A percentile compares a stretch with the other conserved stretches of the same genome.
These are phyloP conservation scores for Silurus glanis DNA, from an alignment of 2,113 vertebrate genomes.

Conservation along the genomic window DNA sequence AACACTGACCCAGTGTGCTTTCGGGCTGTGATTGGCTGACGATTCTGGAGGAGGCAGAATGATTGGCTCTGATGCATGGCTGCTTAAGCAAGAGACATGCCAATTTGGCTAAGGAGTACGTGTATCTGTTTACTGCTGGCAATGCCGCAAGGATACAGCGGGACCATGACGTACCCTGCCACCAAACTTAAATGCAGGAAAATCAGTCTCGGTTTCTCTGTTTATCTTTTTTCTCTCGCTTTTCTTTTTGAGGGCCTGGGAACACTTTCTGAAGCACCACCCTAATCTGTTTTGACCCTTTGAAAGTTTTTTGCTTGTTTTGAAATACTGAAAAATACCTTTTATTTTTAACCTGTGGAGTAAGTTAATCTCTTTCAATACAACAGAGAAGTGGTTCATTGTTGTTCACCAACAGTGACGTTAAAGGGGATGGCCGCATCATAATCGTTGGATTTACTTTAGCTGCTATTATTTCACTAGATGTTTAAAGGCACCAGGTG, in stretches of 20 bases:
- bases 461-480: constrained; percentile 25
- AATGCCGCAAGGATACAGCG: constrained; percentile 61
- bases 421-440: constrained; percentile 3
- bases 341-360: constrained; percentile 47
- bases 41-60: constrained; percentile 50
- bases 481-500: constrained; percentile 28
- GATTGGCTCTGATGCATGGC: constrained; percentile 41
- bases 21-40: constrained; percentile 60
- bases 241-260: constrained; percentile 32
- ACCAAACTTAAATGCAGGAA: constrained; percentile 53
- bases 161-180: constrained; percentile 57
- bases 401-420: constrained; percentile 33
- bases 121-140: constrained; percentile 68
- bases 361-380: constrained; percentile 41
- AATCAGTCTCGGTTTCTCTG: constrained; percentile 51
- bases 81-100: constrained; percentile 52
- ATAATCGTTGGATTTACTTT: constrained; percentile 41
- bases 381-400: constrained; percentile 36
- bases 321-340: constrained; percentile 37
- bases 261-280: constrained; percentile 40
- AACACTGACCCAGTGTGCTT: constrained; percentile 45
- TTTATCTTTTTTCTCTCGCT: constrained; percentile 30
- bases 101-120: constrained; percentile 59
- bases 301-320: constrained; percentile 36
- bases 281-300: constrained; percentile 46